Evolutionary conservation across 2,888 invertebrate species (phyloP).

Genomic region (Diarsia mendica): DNA sequence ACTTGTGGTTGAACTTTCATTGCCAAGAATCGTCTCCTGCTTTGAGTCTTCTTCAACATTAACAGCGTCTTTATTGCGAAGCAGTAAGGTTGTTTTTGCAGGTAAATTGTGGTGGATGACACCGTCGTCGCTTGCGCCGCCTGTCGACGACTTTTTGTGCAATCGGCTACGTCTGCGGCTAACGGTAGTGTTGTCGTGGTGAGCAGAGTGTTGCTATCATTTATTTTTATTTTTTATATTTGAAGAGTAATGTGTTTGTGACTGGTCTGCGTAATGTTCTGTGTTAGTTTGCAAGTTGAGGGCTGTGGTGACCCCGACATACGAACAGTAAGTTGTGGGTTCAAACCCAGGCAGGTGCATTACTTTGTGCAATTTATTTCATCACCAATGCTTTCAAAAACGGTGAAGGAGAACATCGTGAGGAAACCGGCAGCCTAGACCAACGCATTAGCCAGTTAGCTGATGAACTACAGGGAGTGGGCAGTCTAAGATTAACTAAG

Average conservation of each 20-base stretch:
- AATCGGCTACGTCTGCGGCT: slow-evolving; percentile 52
- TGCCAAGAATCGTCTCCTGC: background rate
- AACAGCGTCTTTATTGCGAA: background rate
- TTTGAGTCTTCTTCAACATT: background rate
- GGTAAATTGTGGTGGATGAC: background rate
- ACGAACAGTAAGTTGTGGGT: too few species aligned
- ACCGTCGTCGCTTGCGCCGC: slow-evolving; percentile 26
- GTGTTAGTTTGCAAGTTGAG: background rate
- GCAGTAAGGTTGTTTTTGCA: background rate
- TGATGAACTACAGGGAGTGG: too few species aligned
- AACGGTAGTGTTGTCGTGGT: slow-evolving; percentile 45
- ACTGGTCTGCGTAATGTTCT: background rate
- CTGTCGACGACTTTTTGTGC: slow-evolving; percentile 53
- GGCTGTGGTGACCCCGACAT: too few species aligned
- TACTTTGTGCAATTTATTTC: too few species aligned
- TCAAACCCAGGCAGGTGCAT: too few species aligned
- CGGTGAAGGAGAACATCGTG: too few species aligned
- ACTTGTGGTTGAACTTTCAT: background rate
- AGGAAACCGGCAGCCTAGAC: too few species aligned
- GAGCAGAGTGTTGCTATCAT: slow-evolving; percentile 17
- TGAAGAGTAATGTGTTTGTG: background rate
- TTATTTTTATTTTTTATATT: slow-evolving; percentile 18
- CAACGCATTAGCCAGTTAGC: too few species aligned
- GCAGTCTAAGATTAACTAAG: too few species aligned
- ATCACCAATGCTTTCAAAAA: too few species aligned